phyloP scores from a whole-genome alignment of 2,113 vertebrate genomes.

The Nycticorax nycticorax region DNA sequence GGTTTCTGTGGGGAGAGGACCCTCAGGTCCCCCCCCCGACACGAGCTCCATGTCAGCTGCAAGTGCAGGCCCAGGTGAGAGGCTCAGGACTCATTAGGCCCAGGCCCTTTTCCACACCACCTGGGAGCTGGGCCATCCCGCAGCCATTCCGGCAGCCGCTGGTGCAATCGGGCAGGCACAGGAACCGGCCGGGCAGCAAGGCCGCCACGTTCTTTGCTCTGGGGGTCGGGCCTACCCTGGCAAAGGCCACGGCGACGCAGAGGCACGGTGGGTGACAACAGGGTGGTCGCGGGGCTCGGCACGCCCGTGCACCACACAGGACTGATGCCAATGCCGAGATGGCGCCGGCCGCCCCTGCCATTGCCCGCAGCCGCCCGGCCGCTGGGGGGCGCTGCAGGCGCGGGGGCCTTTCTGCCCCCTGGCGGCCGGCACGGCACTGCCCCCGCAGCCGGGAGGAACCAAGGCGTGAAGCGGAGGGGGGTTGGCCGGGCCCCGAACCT shows the following conservation, averaged over 20 bases:
- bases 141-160: neutral
- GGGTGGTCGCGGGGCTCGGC: rapidly evolving
- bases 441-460: neutral
- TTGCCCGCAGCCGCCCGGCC: neutral
- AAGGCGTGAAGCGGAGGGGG: neutral
- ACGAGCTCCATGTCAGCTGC: neutral
- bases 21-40: too few relatives aligned
- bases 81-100: rapidly evolving
- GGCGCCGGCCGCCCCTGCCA: neutral
- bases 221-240: neutral
- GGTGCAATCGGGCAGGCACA: neutral
- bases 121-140: neutral
- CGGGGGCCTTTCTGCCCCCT: neutral
- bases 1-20: neutral
- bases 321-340: rapidly evolving
- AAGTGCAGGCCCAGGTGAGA: neutral
- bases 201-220: neutral
- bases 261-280: rapidly evolving
- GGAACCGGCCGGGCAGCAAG: neutral
- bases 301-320: rapidly evolving
- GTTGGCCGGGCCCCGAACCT: neutral
- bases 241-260: neutral
- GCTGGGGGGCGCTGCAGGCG: neutral
- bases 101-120: neutral
- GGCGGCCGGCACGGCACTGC: neutral